Evolutionary conservation across 2,797 vertebrate species (phyloP).

Genomic region (Aphelocoma californica): DNA sequence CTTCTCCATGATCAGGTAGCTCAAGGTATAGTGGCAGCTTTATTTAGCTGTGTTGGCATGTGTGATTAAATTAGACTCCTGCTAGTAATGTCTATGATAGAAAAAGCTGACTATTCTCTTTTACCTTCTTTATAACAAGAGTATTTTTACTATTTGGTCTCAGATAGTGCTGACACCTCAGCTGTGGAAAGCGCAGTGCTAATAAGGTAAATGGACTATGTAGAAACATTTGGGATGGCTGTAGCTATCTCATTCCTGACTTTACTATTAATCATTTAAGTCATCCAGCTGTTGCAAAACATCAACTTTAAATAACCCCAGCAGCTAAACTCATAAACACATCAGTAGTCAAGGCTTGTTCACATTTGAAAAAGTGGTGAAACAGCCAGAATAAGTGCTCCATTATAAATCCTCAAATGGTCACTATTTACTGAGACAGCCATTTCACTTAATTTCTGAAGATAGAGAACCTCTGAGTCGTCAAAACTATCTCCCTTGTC

Average conservation of each 20-base stretch:
- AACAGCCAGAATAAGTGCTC: not conserved
- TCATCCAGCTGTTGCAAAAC: not conserved
- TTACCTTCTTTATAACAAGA: not conserved
- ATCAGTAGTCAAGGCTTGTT: not conserved
- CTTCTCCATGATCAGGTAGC: not conserved
- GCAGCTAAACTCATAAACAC: constrained; percentile 20
- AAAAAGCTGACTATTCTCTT: not conserved
- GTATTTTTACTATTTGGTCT: not conserved
- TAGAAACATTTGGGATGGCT: not conserved
- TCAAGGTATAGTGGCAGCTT: not conserved
- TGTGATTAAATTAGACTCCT: not conserved
- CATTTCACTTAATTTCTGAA: constrained; percentile 13
- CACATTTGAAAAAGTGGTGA: not conserved
- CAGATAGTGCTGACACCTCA: not conserved
- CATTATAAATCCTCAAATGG: not conserved
- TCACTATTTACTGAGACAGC: not conserved
- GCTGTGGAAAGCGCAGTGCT: not conserved
- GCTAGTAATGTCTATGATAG: not conserved
- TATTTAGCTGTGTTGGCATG: not conserved
- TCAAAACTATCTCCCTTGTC: not conserved
- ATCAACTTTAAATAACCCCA: constrained; percentile 15
- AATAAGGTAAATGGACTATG: not conserved
- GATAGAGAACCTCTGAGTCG: not conserved
- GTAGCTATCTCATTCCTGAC: not conserved
- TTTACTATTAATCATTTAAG: not conserved